Percentiles rank a stretch among this genome's conserved stretches.
These are phyloP conservation scores for Myotis lucifugus DNA, from an alignment of 2,113 vertebrate species.

Conservation along the genomic window DNA sequence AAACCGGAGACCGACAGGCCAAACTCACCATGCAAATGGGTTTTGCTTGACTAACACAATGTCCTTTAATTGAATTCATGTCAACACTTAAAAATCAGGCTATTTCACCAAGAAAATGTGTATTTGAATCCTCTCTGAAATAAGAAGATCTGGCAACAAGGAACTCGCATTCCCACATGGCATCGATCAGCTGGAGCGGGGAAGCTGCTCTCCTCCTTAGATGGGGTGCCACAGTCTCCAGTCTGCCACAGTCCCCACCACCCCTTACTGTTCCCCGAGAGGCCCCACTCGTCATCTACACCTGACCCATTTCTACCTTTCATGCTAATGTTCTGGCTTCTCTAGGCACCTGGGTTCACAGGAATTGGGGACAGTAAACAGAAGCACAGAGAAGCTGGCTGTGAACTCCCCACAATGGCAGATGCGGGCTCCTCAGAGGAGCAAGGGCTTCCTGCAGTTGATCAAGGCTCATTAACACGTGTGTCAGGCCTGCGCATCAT, in stretches of 20 bases:
- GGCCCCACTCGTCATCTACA: background rate
- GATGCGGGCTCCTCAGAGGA: background rate
- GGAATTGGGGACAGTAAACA: background rate
- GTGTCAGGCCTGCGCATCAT: background rate
- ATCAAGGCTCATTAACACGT: conserved; percentile 33
- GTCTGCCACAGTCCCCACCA: background rate
- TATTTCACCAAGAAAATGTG: conserved; percentile 28
- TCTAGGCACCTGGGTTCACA: background rate
- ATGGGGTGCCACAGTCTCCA: background rate
- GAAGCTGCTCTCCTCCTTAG: background rate
- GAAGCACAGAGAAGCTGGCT: background rate
- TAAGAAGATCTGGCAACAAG: background rate
- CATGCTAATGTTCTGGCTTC: background rate
- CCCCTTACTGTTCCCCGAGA: background rate
- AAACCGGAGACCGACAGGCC: background rate
- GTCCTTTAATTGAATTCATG: conserved; percentile 11
- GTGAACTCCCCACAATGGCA: background rate
- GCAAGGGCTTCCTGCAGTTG: background rate
- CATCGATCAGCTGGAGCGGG: background rate
- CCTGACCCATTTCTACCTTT: background rate
- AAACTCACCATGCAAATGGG: conserved; percentile 40
- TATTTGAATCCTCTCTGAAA: conserved; percentile 17
- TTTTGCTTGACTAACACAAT: conserved; percentile 30
- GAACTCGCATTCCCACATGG: background rate
- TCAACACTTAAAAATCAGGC: conserved; percentile 31